These are phyloP conservation scores for Alaudala cheleensis DNA, from an alignment of 2,113 vertebrate species.

Conservation along the genomic window DNA sequence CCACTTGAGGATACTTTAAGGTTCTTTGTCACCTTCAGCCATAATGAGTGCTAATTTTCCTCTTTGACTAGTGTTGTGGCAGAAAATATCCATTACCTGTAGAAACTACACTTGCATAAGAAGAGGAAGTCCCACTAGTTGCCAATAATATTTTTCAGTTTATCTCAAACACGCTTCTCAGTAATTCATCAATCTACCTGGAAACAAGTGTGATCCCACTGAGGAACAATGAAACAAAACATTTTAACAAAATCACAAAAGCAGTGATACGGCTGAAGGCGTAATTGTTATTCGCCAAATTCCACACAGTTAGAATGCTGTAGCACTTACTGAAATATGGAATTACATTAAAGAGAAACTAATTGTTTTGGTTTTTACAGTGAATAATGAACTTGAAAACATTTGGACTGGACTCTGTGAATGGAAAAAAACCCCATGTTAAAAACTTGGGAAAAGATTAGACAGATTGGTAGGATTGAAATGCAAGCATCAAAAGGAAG, in stretches of 20 bases:
- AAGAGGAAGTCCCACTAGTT: neutral
- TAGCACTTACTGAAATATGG: neutral
- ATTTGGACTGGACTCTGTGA: neutral
- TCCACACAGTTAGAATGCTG: neutral
- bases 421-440: neutral
- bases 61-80: fast-evolving
- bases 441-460: neutral
- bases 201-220: neutral
- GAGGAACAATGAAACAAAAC: neutral
- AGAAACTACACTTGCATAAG: neutral
- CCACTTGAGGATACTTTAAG: neutral
- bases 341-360: neutral
- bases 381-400: neutral
- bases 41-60: neutral
- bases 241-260: neutral
- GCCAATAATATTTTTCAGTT: neutral
- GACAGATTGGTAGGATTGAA: neutral
- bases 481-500: neutral
- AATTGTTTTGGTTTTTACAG: neutral
- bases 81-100: neutral
- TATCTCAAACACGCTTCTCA: neutral
- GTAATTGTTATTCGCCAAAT: neutral
- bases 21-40: neutral
- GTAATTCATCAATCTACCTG: neutral
- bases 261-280: neutral